A percentile compares a stretch with the other conserved stretches of the same genome.
phyloP scores from a whole-genome alignment of 2,888 invertebrate genomes.

The Tanytarsus gracilentus region DNA sequence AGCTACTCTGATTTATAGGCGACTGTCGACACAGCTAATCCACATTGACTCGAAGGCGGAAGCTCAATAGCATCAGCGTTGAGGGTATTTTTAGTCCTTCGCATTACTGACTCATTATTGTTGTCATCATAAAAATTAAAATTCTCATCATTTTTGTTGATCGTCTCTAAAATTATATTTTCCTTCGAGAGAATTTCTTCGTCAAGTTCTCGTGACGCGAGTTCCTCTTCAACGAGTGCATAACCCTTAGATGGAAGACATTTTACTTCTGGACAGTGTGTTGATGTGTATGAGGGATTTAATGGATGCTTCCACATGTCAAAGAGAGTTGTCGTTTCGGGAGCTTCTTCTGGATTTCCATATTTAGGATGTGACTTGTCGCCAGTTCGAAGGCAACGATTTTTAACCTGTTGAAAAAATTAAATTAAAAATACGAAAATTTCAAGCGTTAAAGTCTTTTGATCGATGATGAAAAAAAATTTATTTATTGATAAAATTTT shows the following conservation, averaged over 20 bases:
- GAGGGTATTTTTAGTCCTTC: neutral
- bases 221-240: slow-evolving; percentile 30
- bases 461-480: too few species aligned
- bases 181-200: slow-evolving; percentile 26
- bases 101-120: neutral
- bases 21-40: neutral
- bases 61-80: slow-evolving; percentile 1
- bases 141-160: neutral
- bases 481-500: too few species aligned
- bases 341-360: slow-evolving; percentile 38
- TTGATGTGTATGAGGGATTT: slow-evolving; percentile 42
- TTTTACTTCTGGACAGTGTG: slow-evolving; percentile 30
- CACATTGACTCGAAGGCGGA: neutral
- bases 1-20: slow-evolving; percentile 13
- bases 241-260: slow-evolving; percentile 29
- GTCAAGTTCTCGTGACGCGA: slow-evolving; percentile 19
- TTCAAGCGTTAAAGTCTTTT: too few species aligned
- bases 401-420: slow-evolving; percentile 42
- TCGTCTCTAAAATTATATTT: slow-evolving; percentile 18
- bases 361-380: slow-evolving; percentile 54
- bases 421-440: neutral
- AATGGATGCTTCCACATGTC: slow-evolving; percentile 39
- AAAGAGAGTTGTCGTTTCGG: slow-evolving; percentile 37
- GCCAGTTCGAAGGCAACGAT: slow-evolving; percentile 53
- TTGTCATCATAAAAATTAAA: slow-evolving; percentile 12